These are phyloP conservation scores for Gasteruption jaculator DNA, from an alignment of 2,888 invertebrate species.

Conservation along the genomic window DNA sequence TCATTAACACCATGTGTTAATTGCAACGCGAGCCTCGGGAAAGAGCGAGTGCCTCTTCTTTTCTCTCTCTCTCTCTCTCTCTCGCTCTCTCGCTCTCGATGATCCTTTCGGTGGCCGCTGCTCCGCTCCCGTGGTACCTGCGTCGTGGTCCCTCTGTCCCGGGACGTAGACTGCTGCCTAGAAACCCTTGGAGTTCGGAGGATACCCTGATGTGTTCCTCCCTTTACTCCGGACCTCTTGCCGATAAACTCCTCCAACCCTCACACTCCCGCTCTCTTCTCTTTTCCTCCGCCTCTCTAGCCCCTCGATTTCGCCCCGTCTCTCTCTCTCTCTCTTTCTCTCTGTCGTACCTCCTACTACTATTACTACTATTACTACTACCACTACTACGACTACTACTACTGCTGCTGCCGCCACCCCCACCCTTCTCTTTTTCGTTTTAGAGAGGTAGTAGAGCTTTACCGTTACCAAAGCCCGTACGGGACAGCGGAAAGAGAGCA, in stretches of 20 bases:
- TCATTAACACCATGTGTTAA: too few relatives aligned
- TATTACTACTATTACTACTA: slow-evolving; percentile 7
- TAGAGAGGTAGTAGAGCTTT: background rate
- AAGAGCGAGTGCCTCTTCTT: too few relatives aligned
- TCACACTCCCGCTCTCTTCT: background rate
- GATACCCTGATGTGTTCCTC: slow-evolving; percentile 30
- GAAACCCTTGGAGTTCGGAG: slow-evolving; percentile 45
- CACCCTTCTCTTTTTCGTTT: background rate
- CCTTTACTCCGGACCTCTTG: slow-evolving; percentile 25
- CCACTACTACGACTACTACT: slow-evolving; percentile 4
- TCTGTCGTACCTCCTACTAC: slow-evolving; percentile 13
- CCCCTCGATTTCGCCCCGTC: slow-evolving; percentile 1
- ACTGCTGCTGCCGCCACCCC: slow-evolving; percentile 22
- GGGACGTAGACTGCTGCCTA: slow-evolving; percentile 48
- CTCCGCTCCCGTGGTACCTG: too few relatives aligned
- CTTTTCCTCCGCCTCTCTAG: slow-evolving; percentile 1
- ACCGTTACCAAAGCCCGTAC: slow-evolving; percentile 28
- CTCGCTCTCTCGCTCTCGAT: too few relatives aligned
- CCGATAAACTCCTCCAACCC: background rate
- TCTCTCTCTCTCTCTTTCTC: slow-evolving; percentile 18
- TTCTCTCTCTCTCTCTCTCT: too few relatives aligned
- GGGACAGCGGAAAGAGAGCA: slow-evolving; percentile 29
- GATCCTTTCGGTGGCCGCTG: too few relatives aligned
- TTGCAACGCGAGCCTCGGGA: too few relatives aligned
- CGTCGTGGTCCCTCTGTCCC: slow-evolving; percentile 47